These are phyloP conservation scores for Erebia aethiops DNA, from an alignment of 2,888 invertebrate species.

Conservation along the genomic window DNA sequence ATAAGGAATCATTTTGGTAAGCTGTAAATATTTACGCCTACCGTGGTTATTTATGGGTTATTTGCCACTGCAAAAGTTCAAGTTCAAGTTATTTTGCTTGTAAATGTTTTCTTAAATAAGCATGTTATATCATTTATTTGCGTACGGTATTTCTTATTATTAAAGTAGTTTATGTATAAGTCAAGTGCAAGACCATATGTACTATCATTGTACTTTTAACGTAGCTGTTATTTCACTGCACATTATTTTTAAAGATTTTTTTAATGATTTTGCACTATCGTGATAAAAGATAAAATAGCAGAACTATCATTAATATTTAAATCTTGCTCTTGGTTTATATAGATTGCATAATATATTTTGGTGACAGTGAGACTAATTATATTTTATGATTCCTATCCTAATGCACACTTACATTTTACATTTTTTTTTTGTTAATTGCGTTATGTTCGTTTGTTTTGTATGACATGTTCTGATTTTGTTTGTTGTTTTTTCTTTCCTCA, in stretches of 20 bases:
- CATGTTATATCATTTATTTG: constrained; percentile 69
- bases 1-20: constrained; percentile 27
- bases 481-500: constrained; percentile 79
- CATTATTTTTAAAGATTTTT: neutral
- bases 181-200: constrained; percentile 69
- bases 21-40: constrained; percentile 28
- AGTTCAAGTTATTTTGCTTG: constrained; percentile 45
- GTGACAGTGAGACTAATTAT: constrained; percentile 77
- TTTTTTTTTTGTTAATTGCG: constrained; percentile 56
- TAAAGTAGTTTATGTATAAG: constrained; percentile 58
- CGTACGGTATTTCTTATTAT: constrained; percentile 61
- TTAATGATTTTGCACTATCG: neutral
- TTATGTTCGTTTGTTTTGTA: constrained; percentile 71
- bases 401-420: constrained; percentile 65
- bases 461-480: constrained; percentile 81
- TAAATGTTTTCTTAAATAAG: constrained; percentile 48
- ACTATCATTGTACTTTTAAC: constrained; percentile 11
- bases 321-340: constrained; percentile 68
- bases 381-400: constrained; percentile 76
- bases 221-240: neutral
- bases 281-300: neutral
- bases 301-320: neutral
- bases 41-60: constrained; percentile 28
- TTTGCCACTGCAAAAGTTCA: too few species aligned
- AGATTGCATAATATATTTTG: constrained; percentile 64